Conservation (phyloP, 2,888 invertebrate species). For the Selenia dentaria region DNA sequence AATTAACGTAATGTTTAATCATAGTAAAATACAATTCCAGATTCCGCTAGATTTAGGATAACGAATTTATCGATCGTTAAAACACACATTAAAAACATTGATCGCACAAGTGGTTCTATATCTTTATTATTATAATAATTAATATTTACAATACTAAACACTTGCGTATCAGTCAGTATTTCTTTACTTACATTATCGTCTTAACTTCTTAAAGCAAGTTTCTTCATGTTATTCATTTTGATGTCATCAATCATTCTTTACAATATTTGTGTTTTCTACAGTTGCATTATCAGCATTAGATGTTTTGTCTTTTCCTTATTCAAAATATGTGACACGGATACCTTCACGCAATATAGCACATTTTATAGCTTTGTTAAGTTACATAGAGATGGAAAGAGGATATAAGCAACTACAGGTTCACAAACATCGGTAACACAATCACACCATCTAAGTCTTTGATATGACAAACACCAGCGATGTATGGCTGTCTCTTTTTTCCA, state of each 20-base stretch:
- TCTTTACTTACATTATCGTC: slow-evolving; percentile 37
- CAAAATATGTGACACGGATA: slow-evolving; percentile 11
- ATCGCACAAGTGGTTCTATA: slow-evolving; percentile 67
- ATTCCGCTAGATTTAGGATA: slow-evolving; percentile 44
- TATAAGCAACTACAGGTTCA: slow-evolving; percentile 54
- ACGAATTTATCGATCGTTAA: slow-evolving; percentile 40
- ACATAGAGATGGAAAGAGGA: slow-evolving; percentile 29
- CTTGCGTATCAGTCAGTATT: slow-evolving; percentile 77
- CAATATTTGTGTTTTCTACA: slow-evolving; percentile 17
- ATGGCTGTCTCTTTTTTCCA: slow-evolving; percentile 23
- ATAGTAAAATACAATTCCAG: slow-evolving; percentile 62
- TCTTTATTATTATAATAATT: slow-evolving; percentile 63
- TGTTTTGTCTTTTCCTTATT: slow-evolving; percentile 25
- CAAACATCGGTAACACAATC: slow-evolving; percentile 35
- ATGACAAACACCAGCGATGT: slow-evolving; percentile 46
- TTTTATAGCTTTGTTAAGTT: slow-evolving; percentile 9
- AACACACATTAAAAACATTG: slow-evolving; percentile 53
- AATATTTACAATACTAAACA: slow-evolving; percentile 81
- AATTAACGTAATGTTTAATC: slow-evolving; percentile 38
- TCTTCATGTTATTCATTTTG: slow-evolving; percentile 20
- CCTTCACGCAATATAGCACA: slow-evolving; percentile 24
- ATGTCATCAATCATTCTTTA: slow-evolving; percentile 32
- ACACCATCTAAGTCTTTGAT: slow-evolving; percentile 52
- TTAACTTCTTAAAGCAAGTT: slow-evolving; percentile 34
- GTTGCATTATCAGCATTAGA: slow-evolving; percentile 28